Evolutionary conservation across 1,140 invertebrate genomes (phyloP).

Genomic region (Ceratoteleas bidentatus): DNA sequence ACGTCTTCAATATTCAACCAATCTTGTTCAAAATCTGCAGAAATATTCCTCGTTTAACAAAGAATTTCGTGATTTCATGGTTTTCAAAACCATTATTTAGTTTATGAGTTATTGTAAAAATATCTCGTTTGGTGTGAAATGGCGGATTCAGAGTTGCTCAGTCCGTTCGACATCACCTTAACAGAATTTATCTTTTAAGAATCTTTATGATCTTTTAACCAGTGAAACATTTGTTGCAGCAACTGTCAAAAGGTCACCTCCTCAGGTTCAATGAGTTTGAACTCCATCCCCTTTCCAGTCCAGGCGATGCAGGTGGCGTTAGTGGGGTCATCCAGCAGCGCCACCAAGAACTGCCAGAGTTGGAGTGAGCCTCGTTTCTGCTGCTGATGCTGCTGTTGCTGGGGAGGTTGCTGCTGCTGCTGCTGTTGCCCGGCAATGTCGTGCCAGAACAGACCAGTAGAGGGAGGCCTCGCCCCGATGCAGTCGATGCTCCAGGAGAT

Average conservation of each 20-base stretch:
- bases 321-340: conserved; percentile 91
- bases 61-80: too few species aligned
- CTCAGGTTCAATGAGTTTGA: conserved; percentile 96
- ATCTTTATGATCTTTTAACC: too few species aligned
- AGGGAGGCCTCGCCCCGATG: conserved; percentile 62
- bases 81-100: too few species aligned
- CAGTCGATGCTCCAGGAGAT: conserved; percentile 74
- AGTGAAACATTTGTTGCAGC: too few species aligned
- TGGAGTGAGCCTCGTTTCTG: conserved; percentile 91
- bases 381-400: conserved; percentile 75
- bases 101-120: too few species aligned
- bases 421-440: conserved; percentile 73
- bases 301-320: conserved; percentile 96
- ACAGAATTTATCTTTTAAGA: too few species aligned
- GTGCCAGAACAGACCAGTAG: conserved; percentile 68
- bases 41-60: too few species aligned
- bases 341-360: conserved; percentile 96
- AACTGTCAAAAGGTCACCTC: conserved; percentile 83
- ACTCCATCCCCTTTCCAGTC: conserved; percentile 97
- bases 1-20: too few species aligned
- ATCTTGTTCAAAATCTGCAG: too few species aligned
- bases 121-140: too few species aligned
- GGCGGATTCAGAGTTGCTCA: too few species aligned
- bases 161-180: too few species aligned
- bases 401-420: conserved; percentile 72